These are phyloP conservation scores for Solea senegalensis DNA, from an alignment of 2,113 vertebrate species.

Conservation along the genomic window DNA sequence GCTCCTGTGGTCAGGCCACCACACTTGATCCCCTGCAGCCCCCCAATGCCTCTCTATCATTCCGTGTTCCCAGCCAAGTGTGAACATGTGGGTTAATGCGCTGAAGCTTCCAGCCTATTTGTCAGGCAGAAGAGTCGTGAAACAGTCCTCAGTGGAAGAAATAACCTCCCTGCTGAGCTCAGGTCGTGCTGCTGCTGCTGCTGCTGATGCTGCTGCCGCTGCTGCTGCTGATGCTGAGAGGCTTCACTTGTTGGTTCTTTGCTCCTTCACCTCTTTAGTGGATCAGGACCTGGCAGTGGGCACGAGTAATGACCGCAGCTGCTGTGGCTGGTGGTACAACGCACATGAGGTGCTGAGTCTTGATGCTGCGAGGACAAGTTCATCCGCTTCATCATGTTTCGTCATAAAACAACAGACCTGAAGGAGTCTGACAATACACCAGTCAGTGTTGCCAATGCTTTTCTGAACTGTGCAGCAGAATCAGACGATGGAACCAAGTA, in stretches of 20 bases:
- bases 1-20: background rate
- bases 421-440: background rate
- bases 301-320: background rate
- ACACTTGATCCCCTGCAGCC: slow-evolving; percentile 42
- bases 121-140: slow-evolving; percentile 36
- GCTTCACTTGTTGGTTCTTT: slow-evolving; percentile 61
- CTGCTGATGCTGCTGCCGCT: background rate
- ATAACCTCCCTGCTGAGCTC: slow-evolving; percentile 44
- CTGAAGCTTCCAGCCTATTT: slow-evolving; percentile 52
- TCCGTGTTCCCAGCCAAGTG: slow-evolving; percentile 20
- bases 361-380: slow-evolving; percentile 25
- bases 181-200: slow-evolving; percentile 47
- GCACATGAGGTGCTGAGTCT: slow-evolving; percentile 23
- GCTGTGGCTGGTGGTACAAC: background rate
- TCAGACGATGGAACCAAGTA: background rate
- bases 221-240: slow-evolving; percentile 36
- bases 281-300: slow-evolving; percentile 47
- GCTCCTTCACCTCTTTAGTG: slow-evolving; percentile 59
- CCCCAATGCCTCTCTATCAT: slow-evolving; percentile 9
- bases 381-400: background rate
- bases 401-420: slow-evolving; percentile 1
- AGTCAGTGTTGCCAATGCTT: too few species aligned
- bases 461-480: background rate
- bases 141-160: slow-evolving; percentile 41
- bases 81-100: slow-evolving; percentile 68